phyloP scores from a whole-genome alignment of 1,140 invertebrate genomes.

The Drosophila yakuba region DNA sequence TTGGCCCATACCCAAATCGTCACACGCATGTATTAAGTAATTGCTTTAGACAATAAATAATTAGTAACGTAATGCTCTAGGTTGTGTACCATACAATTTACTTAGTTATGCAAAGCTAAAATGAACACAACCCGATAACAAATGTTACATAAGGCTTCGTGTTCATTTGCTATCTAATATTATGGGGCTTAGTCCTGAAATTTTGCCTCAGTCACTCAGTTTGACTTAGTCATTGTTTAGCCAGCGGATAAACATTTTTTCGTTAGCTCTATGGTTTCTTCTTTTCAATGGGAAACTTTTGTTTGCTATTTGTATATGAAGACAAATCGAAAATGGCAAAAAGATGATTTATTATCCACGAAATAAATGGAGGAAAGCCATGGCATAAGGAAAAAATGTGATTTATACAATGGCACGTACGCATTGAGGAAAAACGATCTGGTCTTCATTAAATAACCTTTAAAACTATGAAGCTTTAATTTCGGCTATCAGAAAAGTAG shows the following conservation, averaged over 20 bases:
- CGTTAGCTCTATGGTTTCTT: background rate
- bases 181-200: slow-evolving; percentile 25
- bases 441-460: slow-evolving; percentile 29
- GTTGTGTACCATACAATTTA: background rate
- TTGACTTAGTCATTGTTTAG: slow-evolving; percentile 41
- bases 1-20: background rate
- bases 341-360: slow-evolving; percentile 52
- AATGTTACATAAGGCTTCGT: slow-evolving; percentile 21
- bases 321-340: slow-evolving; percentile 54
- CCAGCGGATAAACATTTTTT: slow-evolving; percentile 42
- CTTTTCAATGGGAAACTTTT: slow-evolving; percentile 36
- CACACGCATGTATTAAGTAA: no score
- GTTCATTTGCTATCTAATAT: background rate
- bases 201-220: slow-evolving; percentile 36
- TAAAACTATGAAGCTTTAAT: slow-evolving; percentile 24
- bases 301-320: slow-evolving; percentile 50
- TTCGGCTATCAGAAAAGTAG: background rate
- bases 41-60: background rate
- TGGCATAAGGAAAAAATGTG: slow-evolving; percentile 21
- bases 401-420: slow-evolving; percentile 55
- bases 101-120: background rate
- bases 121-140: background rate
- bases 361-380: slow-evolving; percentile 27
- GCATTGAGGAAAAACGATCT: slow-evolving; percentile 14
- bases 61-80: background rate